Conservation (phyloP, 2,113 vertebrate species). For the Rhabdornis inornatus region DNA sequence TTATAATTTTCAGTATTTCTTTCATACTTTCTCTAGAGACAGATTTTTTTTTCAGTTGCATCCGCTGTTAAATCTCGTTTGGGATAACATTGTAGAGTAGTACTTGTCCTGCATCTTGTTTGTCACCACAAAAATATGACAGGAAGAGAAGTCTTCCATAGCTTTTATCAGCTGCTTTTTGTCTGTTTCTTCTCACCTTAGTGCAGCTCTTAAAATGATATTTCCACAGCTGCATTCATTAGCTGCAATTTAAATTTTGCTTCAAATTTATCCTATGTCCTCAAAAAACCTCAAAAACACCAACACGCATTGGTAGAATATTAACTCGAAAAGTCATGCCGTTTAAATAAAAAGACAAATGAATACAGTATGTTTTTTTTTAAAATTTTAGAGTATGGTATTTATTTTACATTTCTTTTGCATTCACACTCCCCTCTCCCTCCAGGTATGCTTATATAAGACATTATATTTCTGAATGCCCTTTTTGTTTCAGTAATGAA, state of each 20-base stretch:
- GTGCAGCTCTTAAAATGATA: neutral
- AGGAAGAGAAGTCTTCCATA: neutral
- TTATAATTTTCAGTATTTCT: neutral
- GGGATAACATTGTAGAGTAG: neutral
- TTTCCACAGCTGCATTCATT: neutral
- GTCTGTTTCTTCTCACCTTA: neutral
- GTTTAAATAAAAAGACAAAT: neutral
- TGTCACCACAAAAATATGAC: neutral
- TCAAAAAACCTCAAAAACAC: neutral
- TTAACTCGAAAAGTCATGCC: neutral
- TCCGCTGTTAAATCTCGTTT: neutral
- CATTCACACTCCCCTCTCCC: neutral
- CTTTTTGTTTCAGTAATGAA: neutral
- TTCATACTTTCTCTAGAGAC: neutral
- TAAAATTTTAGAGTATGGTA: neutral
- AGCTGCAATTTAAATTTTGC: conserved; percentile 1
- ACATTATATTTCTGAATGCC: neutral
- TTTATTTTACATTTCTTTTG: neutral
- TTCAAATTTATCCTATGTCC: neutral
- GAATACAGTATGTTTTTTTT: neutral
- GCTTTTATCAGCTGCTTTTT: neutral
- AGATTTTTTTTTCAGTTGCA: neutral
- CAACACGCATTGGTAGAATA: neutral
- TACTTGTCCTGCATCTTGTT: neutral
- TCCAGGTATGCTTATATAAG: neutral